Evolutionary conservation across 2,888 invertebrate species (phyloP), one percentile per base, ranked within the genome.

Genomic region (Hyposoter didymator): DNA sequence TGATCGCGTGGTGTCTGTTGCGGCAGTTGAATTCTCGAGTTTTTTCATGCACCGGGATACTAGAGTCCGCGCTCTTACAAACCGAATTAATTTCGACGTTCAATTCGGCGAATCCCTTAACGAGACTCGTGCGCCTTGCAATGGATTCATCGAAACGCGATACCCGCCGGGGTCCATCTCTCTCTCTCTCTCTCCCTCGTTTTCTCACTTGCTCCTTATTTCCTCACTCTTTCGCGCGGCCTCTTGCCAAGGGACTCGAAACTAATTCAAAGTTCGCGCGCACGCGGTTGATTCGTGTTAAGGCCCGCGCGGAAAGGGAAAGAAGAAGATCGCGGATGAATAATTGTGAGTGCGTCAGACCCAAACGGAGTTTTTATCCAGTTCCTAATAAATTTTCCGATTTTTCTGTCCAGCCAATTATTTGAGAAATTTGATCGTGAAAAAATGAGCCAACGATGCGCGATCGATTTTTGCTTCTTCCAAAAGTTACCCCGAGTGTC

Each of bases 61-160:
- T 14, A 74, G 28, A 59, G 22, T 39, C 17, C 52, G 22, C 70
- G 55, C 72, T 72, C 80, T 73, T 62, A 87, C 87, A 75, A 88
- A 84, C 88, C 87, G 87, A 88, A 89, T 90, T 90, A 89, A 90
- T 90, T 89, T 88, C 84, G 78, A 83, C 88, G 84, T 84, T 87
- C 90, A 82, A 89, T 89, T 90, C 89, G 85, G 59, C 86, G 90
- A 90, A 89, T 88, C 86, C 72, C 85, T 82, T 86, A 87, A 88
- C 86, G 85, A 85, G 86, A 85, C 85, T 88, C 88, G 87, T 84
- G 89, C 86, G 85, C 72, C 86, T 84, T 87, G 87, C 87, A 67
- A 84, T 70, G 82, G 76, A 74, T 84, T 85, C 88, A 87, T 89
- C 89, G 73, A 89, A 82, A 87, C 79, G 72, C 85, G 83, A 86